A percentile compares a stretch with the other conserved stretches of the same genome.
Conservation (phyloP, 2,888 invertebrate genomes). For the Tachina fera region DNA sequence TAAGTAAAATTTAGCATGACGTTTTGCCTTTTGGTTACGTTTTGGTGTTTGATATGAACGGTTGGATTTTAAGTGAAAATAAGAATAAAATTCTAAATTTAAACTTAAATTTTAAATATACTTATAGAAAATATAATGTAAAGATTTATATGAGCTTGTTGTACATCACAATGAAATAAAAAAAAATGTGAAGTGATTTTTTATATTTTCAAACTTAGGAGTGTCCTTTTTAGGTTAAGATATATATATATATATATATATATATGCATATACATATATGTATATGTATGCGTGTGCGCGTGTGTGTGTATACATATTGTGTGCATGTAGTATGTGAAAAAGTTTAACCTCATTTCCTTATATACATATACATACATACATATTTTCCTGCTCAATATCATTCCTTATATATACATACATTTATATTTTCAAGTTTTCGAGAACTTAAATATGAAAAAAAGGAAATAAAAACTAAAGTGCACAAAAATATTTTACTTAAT, state of each 20-base stretch:
- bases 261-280: neutral
- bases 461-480: constrained; percentile 1
- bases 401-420: constrained; percentile 20
- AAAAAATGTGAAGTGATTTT: neutral
- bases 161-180: neutral
- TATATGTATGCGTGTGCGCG: neutral
- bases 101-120: neutral
- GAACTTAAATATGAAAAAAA: neutral
- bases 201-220: constrained; percentile 15
- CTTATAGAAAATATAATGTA: neutral
- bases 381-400: constrained; percentile 29
- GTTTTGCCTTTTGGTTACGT: constrained; percentile 62
- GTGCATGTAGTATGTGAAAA: constrained; percentile 15
- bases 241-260: constrained; percentile 26
- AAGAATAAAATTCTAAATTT: constrained; percentile 24
- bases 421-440: constrained; percentile 21
- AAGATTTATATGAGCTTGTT: neutral
- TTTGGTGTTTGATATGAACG: constrained; percentile 67
- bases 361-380: neutral
- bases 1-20: constrained; percentile 53
- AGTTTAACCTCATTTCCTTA: constrained; percentile 65
- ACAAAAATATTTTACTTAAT: neutral
- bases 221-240: constrained; percentile 29
- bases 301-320: neutral
- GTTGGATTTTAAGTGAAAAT: constrained; percentile 44